These are phyloP conservation scores for Pseudococcus viburni DNA, from an alignment of 2,888 invertebrate genomes.

Conservation along the genomic window DNA sequence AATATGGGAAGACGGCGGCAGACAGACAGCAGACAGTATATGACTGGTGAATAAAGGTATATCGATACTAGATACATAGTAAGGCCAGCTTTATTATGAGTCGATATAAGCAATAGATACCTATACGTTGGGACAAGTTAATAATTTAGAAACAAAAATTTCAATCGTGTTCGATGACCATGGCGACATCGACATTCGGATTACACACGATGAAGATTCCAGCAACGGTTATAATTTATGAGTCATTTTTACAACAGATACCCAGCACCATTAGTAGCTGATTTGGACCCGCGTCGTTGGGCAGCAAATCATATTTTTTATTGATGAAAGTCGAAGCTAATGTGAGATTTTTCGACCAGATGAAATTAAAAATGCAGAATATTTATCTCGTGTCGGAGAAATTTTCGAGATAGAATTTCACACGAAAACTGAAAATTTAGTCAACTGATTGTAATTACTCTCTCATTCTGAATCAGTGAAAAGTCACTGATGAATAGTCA, in stretches of 20 bases:
- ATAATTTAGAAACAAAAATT: background rate
- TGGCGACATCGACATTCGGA: constrained; percentile 11
- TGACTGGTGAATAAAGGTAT: background rate
- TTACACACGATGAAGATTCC: background rate
- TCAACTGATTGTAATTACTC: no score
- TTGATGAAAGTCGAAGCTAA: background rate
- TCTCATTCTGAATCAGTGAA: no score
- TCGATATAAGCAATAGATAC: background rate
- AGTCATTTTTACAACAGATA: background rate
- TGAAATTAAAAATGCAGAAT: no score
- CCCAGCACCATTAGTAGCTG: background rate
- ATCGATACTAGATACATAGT: background rate
- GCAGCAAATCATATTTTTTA: background rate
- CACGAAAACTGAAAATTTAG: no score
- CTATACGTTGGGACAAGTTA: background rate
- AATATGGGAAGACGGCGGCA: constrained; percentile 43
- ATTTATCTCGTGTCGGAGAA: no score
- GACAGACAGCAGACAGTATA: constrained; percentile 44
- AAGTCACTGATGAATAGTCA: no score
- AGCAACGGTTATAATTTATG: background rate
- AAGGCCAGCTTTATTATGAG: background rate
- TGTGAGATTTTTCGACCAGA: no score
- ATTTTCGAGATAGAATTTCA: no score
- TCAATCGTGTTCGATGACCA: constrained; percentile 14
- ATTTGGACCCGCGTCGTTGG: background rate